Conservation (phyloP, 2,888 invertebrate genomes). For the Acleris literana region DNA sequence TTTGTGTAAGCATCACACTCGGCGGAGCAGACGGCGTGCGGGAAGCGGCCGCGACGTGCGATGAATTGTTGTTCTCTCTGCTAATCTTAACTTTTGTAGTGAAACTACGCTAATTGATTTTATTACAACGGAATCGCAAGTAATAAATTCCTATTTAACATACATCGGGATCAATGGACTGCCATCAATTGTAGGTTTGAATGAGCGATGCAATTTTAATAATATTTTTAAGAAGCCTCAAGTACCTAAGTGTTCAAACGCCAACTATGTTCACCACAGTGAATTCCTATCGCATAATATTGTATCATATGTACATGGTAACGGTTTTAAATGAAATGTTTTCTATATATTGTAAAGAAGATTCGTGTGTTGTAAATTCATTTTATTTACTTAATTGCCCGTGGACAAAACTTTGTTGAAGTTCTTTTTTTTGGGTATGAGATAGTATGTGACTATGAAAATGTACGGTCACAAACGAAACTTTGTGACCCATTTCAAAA, state of each 20-base stretch:
- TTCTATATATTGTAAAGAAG: slow-evolving; percentile 11
- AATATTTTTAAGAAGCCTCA: slow-evolving; percentile 24
- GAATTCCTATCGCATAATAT: slow-evolving; percentile 31
- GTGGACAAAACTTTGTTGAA: neutral
- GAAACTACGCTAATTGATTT: slow-evolving; percentile 26
- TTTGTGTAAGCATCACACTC: slow-evolving; percentile 57
- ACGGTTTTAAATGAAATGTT: slow-evolving; percentile 18
- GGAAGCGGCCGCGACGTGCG: slow-evolving; percentile 9
- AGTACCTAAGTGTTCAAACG: slow-evolving; percentile 32
- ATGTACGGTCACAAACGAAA: too few species aligned
- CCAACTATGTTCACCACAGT: slow-evolving; percentile 27
- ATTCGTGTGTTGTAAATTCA: slow-evolving; percentile 9
- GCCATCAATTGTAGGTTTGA: slow-evolving; percentile 16
- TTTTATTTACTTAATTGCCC: slow-evolving; percentile 18
- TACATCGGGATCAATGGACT: slow-evolving; percentile 17
- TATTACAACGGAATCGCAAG: slow-evolving; percentile 24
- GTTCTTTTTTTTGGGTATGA: neutral
- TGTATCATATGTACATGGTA: slow-evolving; percentile 22
- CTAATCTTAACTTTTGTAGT: slow-evolving; percentile 19
- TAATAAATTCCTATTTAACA: slow-evolving; percentile 26
- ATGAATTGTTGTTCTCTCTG: slow-evolving; percentile 19
- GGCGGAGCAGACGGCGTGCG: slow-evolving; percentile 4
- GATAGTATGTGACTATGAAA: neutral
- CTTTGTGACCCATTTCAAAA: too few species aligned
- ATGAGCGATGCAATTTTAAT: slow-evolving; percentile 24